Base-by-base conservation (phyloP, 1,140 invertebrate genomes). In the Bombus confusus region DNA sequence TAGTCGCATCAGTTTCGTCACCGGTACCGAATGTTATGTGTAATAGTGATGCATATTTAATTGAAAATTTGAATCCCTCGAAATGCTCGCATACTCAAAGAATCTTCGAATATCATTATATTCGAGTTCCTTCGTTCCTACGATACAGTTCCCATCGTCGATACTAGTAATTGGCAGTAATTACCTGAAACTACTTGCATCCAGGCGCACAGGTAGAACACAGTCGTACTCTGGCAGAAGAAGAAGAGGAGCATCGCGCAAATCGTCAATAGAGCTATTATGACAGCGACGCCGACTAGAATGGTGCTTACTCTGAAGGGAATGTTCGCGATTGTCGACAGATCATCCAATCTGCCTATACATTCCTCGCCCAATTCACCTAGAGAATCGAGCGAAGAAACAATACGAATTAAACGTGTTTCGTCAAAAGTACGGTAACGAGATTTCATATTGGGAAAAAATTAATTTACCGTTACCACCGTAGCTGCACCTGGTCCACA, bases 171-270 rank as follows among this genome's bases (percentile, higher is more conserved):
- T 37, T 10, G n/a, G n/a, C 18, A 74, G 2, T 43, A 47, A 96
- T 96, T 95, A 99, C 99, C 98, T 95, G 98, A 98, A 89, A 99
- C 95, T 18, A 98, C 95, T 95, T 99, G 99, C 95, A 99, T 96
- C 98, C 98, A 98, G 52, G 97, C 98, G 93, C 98, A 99, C 78
- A 99, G 96, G 92, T 98, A 97, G 93, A 99, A 99, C 22, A 99
- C 98, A 18, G 97, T 98, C 5, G 98, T 98, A n/a, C 98, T 97
- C 91, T 98, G 98, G 94, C 98, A 98, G 94, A 99, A 98, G 95
- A 99, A 98, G 95, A 99, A 99, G 87, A 99, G 96, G 39, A 99
- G 95, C 96, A 99, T 97, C 72, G 97, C 97, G 93, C 97, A 97
- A 85, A 99, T 98, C 52, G 98, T 98, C 86, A 99, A 93, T 76